Conservation (phyloP, 2,888 invertebrate genomes). For the Netelia virgata region DNA sequence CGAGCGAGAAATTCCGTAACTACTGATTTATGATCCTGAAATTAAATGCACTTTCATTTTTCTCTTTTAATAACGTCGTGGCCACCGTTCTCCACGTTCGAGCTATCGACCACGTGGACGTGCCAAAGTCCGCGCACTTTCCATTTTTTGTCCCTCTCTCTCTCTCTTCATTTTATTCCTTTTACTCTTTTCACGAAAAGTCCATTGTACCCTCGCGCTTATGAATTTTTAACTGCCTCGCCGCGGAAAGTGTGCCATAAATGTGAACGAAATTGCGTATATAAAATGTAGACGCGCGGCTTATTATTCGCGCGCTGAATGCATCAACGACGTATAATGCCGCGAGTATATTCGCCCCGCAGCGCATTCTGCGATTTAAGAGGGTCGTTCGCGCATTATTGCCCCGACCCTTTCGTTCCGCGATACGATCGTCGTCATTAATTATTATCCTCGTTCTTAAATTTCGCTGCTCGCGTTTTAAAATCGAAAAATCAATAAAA, state of each 20-base stretch:
- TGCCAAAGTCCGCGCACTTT: conserved; percentile 3
- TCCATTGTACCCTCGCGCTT: background rate
- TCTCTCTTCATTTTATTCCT: conserved; percentile 7
- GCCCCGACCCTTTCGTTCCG: conserved; percentile 26
- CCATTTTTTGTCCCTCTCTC: background rate
- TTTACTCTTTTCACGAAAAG: conserved; percentile 13
- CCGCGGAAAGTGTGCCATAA: conserved; percentile 13
- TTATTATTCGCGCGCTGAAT: conserved; percentile 36
- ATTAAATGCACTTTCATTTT: conserved; percentile 62
- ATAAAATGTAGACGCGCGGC: conserved; percentile 20
- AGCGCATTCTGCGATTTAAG: conserved; percentile 52
- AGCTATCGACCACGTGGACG: background rate
- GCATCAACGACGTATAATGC: conserved; percentile 20
- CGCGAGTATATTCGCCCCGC: conserved; percentile 18
- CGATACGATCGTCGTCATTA: conserved; percentile 4
- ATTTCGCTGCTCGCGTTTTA: no score
- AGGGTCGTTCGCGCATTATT: conserved; percentile 50
- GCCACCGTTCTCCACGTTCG: background rate
- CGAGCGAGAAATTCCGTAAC: conserved; percentile 51
- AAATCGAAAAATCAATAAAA: no score
- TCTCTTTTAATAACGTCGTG: conserved; percentile 23
- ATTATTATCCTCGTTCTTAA: background rate
- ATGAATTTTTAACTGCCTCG: conserved; percentile 25
- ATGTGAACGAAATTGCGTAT: conserved; percentile 47
- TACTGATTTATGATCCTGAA: conserved; percentile 55